Percentiles rank a stretch among this genome's conserved stretches.
Conservation (phyloP, 2,888 invertebrate genomes). For the Melikaiella ostensackeni region DNA sequence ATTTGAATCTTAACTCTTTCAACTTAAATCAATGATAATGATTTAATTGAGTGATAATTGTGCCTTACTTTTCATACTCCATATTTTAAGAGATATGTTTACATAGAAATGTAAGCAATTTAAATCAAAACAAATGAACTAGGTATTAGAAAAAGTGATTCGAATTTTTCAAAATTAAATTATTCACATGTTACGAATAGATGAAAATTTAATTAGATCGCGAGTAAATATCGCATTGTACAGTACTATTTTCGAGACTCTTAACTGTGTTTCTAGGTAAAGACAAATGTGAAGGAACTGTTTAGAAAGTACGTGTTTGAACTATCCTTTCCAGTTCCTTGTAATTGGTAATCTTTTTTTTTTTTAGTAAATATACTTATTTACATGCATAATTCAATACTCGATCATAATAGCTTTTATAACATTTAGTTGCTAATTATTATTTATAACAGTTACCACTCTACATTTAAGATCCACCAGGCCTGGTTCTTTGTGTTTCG, state of each 20-base stretch:
- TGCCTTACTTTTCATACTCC: not conserved
- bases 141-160: not conserved
- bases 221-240: not conserved
- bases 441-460: not conserved
- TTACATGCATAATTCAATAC: not conserved
- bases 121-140: not conserved
- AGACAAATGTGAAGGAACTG: not conserved
- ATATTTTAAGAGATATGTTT: not conserved
- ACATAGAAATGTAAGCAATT: not conserved
- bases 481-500: not conserved
- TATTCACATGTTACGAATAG: not conserved
- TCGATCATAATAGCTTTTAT: not conserved
- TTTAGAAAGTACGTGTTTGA: not conserved
- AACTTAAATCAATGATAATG: not conserved
- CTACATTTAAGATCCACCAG: not conserved
- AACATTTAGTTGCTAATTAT: not conserved
- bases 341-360: not conserved
- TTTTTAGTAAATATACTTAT: conserved; percentile 2
- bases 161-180: not conserved
- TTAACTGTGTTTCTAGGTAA: not conserved
- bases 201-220: not conserved
- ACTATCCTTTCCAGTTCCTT: not conserved
- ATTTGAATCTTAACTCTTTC: not conserved
- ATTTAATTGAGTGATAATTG: not conserved
- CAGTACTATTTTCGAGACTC: not conserved